phyloP scores from a whole-genome alignment of 2,797 vertebrate genomes.

The Ctenopoma kingsleyae region DNA sequence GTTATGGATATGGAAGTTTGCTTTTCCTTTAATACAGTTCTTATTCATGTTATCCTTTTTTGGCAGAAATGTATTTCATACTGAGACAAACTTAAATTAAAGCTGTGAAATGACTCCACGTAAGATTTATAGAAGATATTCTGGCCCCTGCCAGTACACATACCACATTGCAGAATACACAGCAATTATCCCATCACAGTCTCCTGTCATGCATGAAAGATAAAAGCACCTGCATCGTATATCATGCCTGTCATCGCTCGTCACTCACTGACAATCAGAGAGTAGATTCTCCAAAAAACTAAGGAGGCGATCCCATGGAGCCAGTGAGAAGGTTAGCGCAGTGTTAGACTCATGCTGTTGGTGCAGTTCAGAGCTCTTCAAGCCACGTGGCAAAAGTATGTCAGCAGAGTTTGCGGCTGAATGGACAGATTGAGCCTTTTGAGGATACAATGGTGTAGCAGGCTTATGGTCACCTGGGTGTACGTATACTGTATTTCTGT shows the following conservation, averaged over 20 bases:
- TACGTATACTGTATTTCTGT: neutral
- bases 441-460: slow-evolving; percentile 14
- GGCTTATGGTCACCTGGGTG: slow-evolving; percentile 11
- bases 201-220: slow-evolving; percentile 43
- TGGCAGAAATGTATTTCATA: slow-evolving; percentile 1
- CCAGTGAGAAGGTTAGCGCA: slow-evolving; percentile 18
- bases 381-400: slow-evolving; percentile 78
- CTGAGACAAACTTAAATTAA: slow-evolving; percentile 7
- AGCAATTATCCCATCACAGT: slow-evolving; percentile 42
- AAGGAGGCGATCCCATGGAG: slow-evolving; percentile 43
- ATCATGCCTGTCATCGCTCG: slow-evolving; percentile 21
- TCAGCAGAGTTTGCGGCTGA: slow-evolving; percentile 50
- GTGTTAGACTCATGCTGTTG: slow-evolving; percentile 64
- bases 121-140: slow-evolving; percentile 16
- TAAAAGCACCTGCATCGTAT: slow-evolving; percentile 59
- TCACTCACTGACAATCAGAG: slow-evolving; percentile 44
- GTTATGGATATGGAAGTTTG: slow-evolving; percentile 26
- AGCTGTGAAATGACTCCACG: slow-evolving; percentile 19
- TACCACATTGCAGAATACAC: slow-evolving; percentile 53
- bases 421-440: slow-evolving; percentile 46
- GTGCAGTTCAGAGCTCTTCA: slow-evolving; percentile 55
- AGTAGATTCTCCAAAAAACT: slow-evolving; percentile 23
- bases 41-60: neutral
- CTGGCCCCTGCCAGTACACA: slow-evolving; percentile 12
- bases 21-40: neutral